A percentile compares a stretch with the other conserved stretches of the same genome.
phyloP scores from a whole-genome alignment of 2,797 vertebrate genomes.

The Gambusia yucatana region DNA sequence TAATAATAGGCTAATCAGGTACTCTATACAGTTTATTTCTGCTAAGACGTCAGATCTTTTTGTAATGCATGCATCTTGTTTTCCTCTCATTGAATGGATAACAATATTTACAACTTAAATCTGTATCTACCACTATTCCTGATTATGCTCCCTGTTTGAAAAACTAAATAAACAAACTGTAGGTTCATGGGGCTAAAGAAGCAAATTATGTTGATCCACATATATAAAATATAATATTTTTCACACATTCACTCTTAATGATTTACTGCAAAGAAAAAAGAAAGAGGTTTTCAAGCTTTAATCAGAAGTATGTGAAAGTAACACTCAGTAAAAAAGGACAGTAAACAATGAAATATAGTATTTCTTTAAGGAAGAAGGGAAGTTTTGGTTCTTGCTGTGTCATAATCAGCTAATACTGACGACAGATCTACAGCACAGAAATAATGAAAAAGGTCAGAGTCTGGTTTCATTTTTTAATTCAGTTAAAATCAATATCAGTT shows the following conservation, averaged over 20 bases:
- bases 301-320: background rate
- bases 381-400: background rate
- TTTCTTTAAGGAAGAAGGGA: background rate
- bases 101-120: too few relatives aligned
- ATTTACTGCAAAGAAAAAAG: too few relatives aligned
- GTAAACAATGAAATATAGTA: background rate
- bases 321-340: background rate
- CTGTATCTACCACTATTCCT: too few relatives aligned
- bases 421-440: background rate
- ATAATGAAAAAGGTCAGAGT: background rate
- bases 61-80: background rate
- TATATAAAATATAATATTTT: background rate
- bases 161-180: background rate
- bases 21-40: background rate
- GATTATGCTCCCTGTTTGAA: background rate
- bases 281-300: background rate
- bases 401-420: background rate
- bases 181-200: background rate
- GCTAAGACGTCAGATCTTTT: background rate
- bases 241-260: background rate
- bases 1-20: background rate
- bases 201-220: background rate
- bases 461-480: background rate
- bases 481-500: background rate
- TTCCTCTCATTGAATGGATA: background rate